A percentile compares a stretch with the other conserved stretches of the same genome.
phyloP scores from a whole-genome alignment of 1,140 invertebrate species.

The Cheumatopsyche charites region DNA sequence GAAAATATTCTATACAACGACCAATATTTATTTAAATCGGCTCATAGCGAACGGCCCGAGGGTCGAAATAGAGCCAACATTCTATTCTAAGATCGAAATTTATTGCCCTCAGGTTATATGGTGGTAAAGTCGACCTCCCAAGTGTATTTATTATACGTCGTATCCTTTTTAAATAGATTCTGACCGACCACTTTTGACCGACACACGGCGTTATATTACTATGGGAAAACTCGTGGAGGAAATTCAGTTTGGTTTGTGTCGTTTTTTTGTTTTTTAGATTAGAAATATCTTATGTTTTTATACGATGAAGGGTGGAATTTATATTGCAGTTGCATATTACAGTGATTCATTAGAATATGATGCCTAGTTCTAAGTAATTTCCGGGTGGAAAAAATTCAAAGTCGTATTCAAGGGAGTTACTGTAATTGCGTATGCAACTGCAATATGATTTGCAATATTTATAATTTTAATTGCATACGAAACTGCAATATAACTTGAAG shows the following conservation, averaged over 20 bases:
- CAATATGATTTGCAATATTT: too few species aligned
- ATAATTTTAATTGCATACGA: too few species aligned
- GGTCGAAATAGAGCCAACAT: constrained; percentile 10
- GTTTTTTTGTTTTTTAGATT: neutral
- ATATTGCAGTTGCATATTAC: too few species aligned
- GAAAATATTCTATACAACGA: neutral
- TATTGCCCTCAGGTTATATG: constrained; percentile 2
- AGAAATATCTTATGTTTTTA: too few species aligned
- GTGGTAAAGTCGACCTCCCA: constrained; percentile 1
- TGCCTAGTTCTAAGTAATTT: too few species aligned
- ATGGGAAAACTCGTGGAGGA: neutral
- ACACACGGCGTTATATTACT: neutral
- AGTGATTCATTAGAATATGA: too few species aligned
- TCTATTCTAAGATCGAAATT: constrained; percentile 28
- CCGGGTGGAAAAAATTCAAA: too few species aligned
- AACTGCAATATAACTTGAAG: too few species aligned
- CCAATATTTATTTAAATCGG: constrained; percentile 21
- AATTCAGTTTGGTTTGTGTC: constrained; percentile 17
- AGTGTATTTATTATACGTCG: constrained; percentile 38
- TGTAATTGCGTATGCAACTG: too few species aligned
- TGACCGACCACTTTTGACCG: neutral
- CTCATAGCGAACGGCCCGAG: neutral
- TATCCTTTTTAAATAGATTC: constrained; percentile 38
- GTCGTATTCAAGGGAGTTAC: too few species aligned
- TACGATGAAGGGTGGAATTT: too few species aligned